These are phyloP conservation scores for Desoria tigrina DNA, from an alignment of 2,888 invertebrate genomes.

Conservation along the genomic window DNA sequence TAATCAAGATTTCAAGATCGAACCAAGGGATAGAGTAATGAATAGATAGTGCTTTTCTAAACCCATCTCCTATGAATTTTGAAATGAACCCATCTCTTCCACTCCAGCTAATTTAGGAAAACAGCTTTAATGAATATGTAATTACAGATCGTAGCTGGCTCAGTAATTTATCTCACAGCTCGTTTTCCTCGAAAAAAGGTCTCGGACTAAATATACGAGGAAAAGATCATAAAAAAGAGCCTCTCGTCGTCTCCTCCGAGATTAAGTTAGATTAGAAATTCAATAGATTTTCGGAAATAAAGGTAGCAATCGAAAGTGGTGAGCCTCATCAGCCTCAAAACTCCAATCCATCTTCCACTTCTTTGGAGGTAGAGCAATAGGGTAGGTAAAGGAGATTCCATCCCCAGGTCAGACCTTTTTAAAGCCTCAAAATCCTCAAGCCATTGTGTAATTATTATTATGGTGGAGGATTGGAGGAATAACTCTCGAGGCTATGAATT, in stretches of 20 bases:
- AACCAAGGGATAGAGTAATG: too few relatives aligned
- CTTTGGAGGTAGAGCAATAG: constrained; percentile 26
- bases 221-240: background rate
- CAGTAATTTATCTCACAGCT: constrained; percentile 11
- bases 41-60: too few relatives aligned
- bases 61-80: too few relatives aligned
- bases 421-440: constrained; percentile 15
- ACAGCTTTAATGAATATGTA: constrained; percentile 27
- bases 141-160: background rate
- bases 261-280: constrained; percentile 17
- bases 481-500: background rate
- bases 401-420: constrained; percentile 18
- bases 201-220: background rate
- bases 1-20: too few relatives aligned
- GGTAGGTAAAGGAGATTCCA: constrained; percentile 1
- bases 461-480: constrained; percentile 4
- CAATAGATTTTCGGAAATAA: constrained; percentile 18
- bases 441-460: constrained; percentile 18
- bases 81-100: constrained; percentile 32
- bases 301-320: constrained; percentile 42
- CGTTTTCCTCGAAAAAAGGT: background rate
- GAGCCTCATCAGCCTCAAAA: constrained; percentile 38
- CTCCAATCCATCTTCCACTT: constrained; percentile 16
- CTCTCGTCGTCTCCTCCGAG: constrained; percentile 1
- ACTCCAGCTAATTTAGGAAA: constrained; percentile 23